Percentiles rank a stretch among this genome's conserved stretches.
Evolutionary conservation across 2,888 invertebrate species (phyloP).

Genomic region (Drosophila melanocephala): DNA sequence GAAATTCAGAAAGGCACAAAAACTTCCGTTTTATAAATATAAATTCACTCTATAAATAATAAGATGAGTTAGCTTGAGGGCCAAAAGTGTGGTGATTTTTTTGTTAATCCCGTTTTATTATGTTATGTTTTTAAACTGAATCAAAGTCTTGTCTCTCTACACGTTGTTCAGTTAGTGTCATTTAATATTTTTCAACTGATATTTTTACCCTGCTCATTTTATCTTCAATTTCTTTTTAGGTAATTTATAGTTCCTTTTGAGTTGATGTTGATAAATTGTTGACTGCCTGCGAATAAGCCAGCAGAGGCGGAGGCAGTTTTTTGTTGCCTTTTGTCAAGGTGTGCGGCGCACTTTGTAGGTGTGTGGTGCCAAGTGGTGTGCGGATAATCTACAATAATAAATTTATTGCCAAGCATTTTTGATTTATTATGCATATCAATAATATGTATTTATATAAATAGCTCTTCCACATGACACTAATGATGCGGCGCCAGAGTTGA

Average conservation of each 20-base stretch:
- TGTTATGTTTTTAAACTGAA: background rate
- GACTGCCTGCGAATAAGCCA: constrained; percentile 55
- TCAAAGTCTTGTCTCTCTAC: background rate
- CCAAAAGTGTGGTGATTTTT: no score
- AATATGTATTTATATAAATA: constrained; percentile 65
- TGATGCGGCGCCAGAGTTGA: constrained; percentile 59
- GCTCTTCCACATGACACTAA: constrained; percentile 68
- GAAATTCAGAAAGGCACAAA: no score
- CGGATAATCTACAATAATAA: constrained; percentile 76
- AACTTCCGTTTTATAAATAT: no score
- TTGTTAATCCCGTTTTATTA: no score
- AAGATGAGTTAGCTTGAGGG: no score
- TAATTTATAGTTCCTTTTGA: constrained; percentile 63
- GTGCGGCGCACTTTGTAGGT: constrained; percentile 28
- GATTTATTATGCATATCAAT: constrained; percentile 77
- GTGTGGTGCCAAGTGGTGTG: constrained; percentile 22
- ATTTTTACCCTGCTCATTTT: constrained; percentile 8
- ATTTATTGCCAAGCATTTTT: constrained; percentile 76
- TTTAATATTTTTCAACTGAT: background rate
- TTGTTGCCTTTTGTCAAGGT: constrained; percentile 63
- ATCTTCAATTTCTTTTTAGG: constrained; percentile 30
- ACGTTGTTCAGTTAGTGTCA: background rate
- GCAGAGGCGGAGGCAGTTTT: constrained; percentile 50
- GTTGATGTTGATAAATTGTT: constrained; percentile 73
- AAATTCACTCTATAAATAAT: no score